phyloP scores from a whole-genome alignment of 2,797 vertebrate genomes.

The Alca torda region DNA sequence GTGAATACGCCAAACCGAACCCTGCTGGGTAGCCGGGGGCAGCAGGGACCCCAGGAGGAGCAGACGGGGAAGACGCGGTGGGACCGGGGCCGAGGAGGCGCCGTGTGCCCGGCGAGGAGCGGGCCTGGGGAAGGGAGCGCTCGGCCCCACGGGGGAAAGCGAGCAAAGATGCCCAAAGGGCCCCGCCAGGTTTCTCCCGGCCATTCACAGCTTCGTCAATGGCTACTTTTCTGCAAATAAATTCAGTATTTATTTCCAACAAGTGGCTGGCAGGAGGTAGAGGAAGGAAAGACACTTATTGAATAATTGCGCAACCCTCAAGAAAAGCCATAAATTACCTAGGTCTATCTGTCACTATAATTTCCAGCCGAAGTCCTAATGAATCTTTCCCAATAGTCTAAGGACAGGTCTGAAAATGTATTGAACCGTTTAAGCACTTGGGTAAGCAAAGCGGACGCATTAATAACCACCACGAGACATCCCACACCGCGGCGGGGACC shows the following conservation, averaged over 20 bases:
- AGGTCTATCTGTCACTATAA: constrained; percentile 68
- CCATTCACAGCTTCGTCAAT: constrained; percentile 11
- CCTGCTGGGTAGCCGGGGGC: neutral
- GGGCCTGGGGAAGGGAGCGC: neutral
- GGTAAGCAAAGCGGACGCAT: constrained; percentile 67
- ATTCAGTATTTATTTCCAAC: constrained; percentile 69
- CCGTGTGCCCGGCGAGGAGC: accelerated
- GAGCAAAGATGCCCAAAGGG: neutral
- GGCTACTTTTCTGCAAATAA: constrained; percentile 61
- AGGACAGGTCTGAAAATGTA: constrained; percentile 68
- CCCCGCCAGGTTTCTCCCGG: neutral
- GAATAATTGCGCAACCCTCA: constrained; percentile 69
- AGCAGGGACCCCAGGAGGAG: neutral
- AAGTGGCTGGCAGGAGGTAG: constrained; percentile 54
- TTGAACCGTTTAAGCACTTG: constrained; percentile 70
- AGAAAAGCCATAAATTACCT: constrained; percentile 72
- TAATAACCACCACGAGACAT: constrained; percentile 49
- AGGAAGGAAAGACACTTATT: constrained; percentile 71
- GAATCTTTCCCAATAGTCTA: constrained; percentile 73
- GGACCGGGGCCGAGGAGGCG: neutral
- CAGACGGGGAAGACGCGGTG: neutral
- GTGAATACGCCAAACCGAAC: neutral
- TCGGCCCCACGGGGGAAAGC: neutral
- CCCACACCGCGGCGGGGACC: neutral
- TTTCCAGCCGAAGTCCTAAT: constrained; percentile 71